phyloP scores from a whole-genome alignment of 2,797 vertebrate genomes.

The Cirrhinus mrigala region DNA sequence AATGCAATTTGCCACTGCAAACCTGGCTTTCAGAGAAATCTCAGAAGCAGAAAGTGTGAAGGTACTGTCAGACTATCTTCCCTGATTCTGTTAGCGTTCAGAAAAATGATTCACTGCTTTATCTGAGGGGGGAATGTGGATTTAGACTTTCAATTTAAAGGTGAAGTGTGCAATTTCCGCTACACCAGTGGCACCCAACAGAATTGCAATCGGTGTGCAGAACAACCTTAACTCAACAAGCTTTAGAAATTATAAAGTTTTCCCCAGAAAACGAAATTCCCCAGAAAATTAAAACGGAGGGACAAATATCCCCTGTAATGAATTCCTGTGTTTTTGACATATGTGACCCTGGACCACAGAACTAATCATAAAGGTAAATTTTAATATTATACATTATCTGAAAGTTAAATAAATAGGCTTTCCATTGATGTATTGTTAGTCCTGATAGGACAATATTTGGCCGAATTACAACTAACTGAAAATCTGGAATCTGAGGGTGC shows the following conservation, averaged over 20 bases:
- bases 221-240: neutral
- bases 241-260: neutral
- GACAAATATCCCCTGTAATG: neutral
- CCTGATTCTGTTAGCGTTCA: slow-evolving; percentile 1
- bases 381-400: too few species aligned
- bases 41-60: slow-evolving; percentile 90
- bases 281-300: neutral
- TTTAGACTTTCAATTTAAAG: slow-evolving; percentile 15
- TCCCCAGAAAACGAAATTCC: neutral
- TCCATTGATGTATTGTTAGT: too few species aligned
- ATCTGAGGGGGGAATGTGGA: neutral
- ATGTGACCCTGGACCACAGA: too few species aligned
- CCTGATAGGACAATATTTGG: too few species aligned
- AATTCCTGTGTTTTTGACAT: neutral
- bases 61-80: slow-evolving; percentile 76
- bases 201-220: neutral
- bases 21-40: slow-evolving; percentile 93
- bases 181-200: neutral
- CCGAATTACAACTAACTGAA: too few species aligned
- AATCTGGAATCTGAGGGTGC: too few species aligned
- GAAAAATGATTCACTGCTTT: slow-evolving; percentile 43
- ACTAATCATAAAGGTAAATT: too few species aligned
- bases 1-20: slow-evolving; percentile 93
- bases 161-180: slow-evolving; percentile 3
- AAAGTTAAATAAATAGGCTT: too few species aligned